phyloP scores from a whole-genome alignment of 2,113 vertebrate genomes.

The Malurus melanocephalus region DNA sequence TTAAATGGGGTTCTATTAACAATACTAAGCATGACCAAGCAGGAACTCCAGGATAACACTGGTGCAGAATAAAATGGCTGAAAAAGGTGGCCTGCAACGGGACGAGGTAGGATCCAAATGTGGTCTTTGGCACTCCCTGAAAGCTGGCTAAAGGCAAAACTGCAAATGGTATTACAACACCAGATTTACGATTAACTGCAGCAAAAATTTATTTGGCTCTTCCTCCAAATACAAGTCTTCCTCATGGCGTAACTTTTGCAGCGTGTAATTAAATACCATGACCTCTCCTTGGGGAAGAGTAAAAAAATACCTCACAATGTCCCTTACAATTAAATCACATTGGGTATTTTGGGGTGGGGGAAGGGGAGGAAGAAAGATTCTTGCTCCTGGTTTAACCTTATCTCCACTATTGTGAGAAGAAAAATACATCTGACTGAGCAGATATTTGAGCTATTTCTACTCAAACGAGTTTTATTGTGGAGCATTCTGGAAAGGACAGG shows the following conservation, averaged over 20 bases:
- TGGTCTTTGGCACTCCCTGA: conserved; percentile 56
- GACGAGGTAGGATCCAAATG: conserved; percentile 27
- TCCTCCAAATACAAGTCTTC: conserved; percentile 35
- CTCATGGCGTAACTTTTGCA: conserved; percentile 3
- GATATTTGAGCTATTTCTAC: neutral
- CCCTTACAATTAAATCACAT: conserved; percentile 35
- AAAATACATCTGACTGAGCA: conserved; percentile 30
- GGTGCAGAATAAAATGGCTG: conserved; percentile 61
- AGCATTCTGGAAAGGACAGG: conserved; percentile 3
- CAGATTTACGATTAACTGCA: neutral
- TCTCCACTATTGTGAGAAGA: conserved; percentile 33
- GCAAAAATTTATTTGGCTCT: conserved; percentile 28
- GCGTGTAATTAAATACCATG: conserved; percentile 35
- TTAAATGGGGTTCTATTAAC: conserved; percentile 64
- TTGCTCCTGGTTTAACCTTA: conserved; percentile 13
- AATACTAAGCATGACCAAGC: conserved; percentile 68
- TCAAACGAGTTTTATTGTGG: neutral
- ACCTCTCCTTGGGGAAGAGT: conserved; percentile 4
- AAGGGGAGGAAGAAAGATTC: neutral
- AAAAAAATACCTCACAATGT: conserved; percentile 40
- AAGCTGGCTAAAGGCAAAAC: conserved; percentile 41
- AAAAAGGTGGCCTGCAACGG: neutral
- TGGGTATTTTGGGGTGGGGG: neutral
- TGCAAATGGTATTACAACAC: neutral
- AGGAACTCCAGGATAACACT: conserved; percentile 64